Percentiles rank a stretch among this genome's conserved stretches.
Evolutionary conservation across 2,797 vertebrate genomes (phyloP).

Genomic region (Mus minutoides): DNA sequence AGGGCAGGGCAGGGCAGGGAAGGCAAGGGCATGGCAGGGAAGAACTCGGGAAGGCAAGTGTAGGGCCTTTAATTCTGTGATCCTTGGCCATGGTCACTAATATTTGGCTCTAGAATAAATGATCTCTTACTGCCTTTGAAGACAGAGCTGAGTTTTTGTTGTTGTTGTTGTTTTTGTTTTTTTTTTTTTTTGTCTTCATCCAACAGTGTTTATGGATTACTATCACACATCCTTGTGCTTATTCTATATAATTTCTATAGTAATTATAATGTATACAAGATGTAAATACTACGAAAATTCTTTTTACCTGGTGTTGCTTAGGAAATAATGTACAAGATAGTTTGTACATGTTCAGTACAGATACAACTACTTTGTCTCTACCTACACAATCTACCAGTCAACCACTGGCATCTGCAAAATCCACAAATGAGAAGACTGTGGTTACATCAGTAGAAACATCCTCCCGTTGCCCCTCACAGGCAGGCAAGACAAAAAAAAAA

Average conservation of each 20-base stretch:
- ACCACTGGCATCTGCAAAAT: not conserved
- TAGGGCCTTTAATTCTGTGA: not conserved
- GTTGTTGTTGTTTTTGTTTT: too few relatives aligned
- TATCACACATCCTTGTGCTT: not conserved
- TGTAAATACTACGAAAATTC: not conserved
- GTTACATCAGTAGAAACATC: not conserved
- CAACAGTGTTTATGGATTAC: not conserved
- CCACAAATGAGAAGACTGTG: not conserved
- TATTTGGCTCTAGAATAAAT: not conserved
- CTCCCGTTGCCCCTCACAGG: not conserved
- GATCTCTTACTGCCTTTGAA: not conserved
- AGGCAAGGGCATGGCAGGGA: too few relatives aligned
- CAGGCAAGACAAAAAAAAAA: constrained; percentile 61
- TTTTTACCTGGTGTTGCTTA: not conserved
- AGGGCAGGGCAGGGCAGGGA: too few relatives aligned
- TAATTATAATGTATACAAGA: not conserved
- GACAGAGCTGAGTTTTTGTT: not conserved
- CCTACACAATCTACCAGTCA: not conserved
- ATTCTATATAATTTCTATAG: not conserved
- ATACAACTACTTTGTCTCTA: not conserved
- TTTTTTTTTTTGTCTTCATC: not conserved
- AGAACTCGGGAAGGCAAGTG: too few relatives aligned
- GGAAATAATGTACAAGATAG: not conserved
- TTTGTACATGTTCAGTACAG: not conserved
- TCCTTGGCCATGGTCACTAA: not conserved